Evolutionary conservation across 2,113 vertebrate species (phyloP).

Genomic region (Rhinoptilus africanus): DNA sequence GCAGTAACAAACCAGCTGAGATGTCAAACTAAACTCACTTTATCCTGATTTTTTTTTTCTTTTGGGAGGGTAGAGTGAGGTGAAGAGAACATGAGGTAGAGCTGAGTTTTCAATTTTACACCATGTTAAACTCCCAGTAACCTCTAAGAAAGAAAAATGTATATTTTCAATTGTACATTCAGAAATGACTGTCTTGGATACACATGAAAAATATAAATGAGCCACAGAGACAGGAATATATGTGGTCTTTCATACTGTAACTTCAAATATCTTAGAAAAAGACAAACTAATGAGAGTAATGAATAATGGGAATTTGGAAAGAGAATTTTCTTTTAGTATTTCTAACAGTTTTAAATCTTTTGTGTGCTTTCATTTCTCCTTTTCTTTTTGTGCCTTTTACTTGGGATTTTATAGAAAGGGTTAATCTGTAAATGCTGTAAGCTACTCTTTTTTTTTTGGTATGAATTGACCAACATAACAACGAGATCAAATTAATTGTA

Average conservation of each 20-base stretch:
- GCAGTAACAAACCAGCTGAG: conserved; percentile 35
- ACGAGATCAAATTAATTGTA: not conserved
- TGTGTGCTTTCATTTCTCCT: not conserved
- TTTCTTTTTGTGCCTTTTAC: not conserved
- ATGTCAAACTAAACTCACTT: conserved; percentile 33
- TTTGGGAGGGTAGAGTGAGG: not conserved
- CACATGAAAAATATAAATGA: conserved; percentile 3
- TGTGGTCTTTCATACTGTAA: not conserved
- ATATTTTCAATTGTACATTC: not conserved
- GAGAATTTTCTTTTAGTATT: not conserved
- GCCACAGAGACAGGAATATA: not conserved
- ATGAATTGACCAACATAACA: not conserved
- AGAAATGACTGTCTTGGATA: not conserved
- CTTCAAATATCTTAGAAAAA: not conserved
- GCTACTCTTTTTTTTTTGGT: not conserved
- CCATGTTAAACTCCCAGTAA: conserved; percentile 39
- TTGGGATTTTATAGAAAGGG: not conserved
- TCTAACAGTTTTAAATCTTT: not conserved
- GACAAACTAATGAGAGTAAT: not conserved
- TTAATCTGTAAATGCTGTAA: not conserved
- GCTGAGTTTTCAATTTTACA: not conserved
- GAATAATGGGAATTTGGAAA: not conserved
- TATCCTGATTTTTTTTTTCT: not conserved
- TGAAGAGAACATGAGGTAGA: conserved; percentile 29
- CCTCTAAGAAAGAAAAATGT: not conserved